Evolutionary conservation across 2,797 vertebrate species (phyloP), one percentile per base, ranked within the genome.

Genomic region (Echiichthys vipera): DNA sequence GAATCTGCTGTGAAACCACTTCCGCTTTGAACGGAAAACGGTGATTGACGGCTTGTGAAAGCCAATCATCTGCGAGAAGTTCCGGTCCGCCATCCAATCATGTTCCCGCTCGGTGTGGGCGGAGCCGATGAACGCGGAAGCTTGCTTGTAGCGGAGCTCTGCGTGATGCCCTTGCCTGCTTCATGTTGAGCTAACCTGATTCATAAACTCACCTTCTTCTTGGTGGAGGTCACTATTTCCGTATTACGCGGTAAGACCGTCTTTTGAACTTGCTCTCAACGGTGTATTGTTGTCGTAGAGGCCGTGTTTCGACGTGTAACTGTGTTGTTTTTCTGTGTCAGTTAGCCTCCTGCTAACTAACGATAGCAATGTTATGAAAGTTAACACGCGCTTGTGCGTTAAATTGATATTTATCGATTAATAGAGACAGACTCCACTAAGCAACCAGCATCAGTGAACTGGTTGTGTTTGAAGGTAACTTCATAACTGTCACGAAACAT

Each of bases 111-210:
- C 3, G 0, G 1, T 20, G 67, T 46, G 11, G 72, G 82, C 67
- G 71, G 61, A n/a, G 45, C 2, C 1, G 0, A 18, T 18, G 0
- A 37, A 24, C 13, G 24, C 80, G 84, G 85, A 82, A 84, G 17
- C 9, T 0, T 0, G 7, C 0, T 7, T 29, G 45, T 25, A 7
- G 0, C 3, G 15, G 27, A 51, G 36, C 5, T 8, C 0, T 65
- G 63, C 58, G 4, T 54, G 65, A 63, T 91, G 92, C 78, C 93
- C 92, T 93, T 93, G 88, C 42, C 3, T 40, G 47, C 15, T 22
- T 56, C 5, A 20, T 30, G 58, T 67, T 51, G 7, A 11, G 0
- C 12, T 54, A 84, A 76, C 68, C 37, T 64, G 62, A 30, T 59
- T 13, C 57, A 18, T 59, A 70, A 74, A 61, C 9, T 11, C 2